phyloP scores from a whole-genome alignment of 2,113 vertebrate genomes.

The Apus apus region DNA sequence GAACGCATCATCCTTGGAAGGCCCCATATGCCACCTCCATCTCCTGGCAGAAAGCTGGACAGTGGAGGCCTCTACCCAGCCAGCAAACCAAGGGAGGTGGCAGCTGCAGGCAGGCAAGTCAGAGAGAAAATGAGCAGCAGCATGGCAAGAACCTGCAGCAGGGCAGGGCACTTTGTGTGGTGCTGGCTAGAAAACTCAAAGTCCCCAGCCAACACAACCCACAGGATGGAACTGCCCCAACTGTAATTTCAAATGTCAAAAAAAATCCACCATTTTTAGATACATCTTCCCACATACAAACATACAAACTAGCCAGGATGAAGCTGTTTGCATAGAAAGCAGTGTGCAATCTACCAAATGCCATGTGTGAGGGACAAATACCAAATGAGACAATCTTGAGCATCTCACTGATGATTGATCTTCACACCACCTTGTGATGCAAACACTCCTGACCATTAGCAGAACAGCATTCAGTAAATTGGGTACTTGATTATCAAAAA shows the following conservation, averaged over 20 bases:
- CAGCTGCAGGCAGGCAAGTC: background rate
- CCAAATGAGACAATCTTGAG: background rate
- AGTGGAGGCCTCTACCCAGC: background rate
- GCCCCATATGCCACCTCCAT: background rate
- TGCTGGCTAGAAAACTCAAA: background rate
- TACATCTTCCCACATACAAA: background rate
- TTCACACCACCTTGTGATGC: background rate
- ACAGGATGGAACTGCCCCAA: background rate
- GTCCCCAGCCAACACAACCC: background rate
- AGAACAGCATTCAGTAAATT: background rate
- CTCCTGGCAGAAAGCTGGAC: background rate
- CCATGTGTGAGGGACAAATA: background rate
- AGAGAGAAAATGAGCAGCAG: background rate
- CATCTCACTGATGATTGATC: conserved; percentile 18
- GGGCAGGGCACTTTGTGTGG: background rate
- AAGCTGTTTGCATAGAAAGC: conserved; percentile 1
- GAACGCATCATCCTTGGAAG: background rate
- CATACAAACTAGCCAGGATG: background rate
- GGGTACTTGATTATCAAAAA: background rate
- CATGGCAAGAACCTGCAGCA: background rate
- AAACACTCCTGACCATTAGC: background rate
- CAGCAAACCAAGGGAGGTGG: background rate
- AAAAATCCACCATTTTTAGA: background rate
- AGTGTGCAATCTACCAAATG: background rate
- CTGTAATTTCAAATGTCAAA: background rate